These are phyloP conservation scores for Porites cylindrica DNA, from an alignment of 92 coral and sea anemone species.

Conservation along the genomic window DNA sequence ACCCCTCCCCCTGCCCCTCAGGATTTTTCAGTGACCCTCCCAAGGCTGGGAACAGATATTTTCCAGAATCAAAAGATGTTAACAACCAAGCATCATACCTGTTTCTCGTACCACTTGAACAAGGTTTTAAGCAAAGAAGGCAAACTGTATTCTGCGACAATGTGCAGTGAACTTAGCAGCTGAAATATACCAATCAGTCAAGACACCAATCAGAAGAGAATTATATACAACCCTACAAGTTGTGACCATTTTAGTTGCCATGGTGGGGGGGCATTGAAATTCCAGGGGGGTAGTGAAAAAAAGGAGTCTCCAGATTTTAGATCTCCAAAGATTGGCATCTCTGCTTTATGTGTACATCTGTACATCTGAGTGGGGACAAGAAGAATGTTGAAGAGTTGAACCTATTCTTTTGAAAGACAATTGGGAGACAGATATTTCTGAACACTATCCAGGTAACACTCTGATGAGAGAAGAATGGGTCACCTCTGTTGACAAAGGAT, in stretches of 20 bases:
- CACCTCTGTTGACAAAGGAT: not conserved
- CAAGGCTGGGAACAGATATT: no score
- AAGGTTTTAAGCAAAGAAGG: constrained; percentile 89
- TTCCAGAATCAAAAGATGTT: no score
- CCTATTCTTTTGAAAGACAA: no score
- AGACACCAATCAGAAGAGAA: not conserved
- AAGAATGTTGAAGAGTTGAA: not conserved
- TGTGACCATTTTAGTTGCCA: no score
- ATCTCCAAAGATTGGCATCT: no score
- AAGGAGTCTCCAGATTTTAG: no score
- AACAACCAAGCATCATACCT: constrained; percentile 60
- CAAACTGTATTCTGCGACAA: constrained; percentile 94
- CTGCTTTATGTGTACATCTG: not conserved
- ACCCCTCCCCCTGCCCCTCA: no score
- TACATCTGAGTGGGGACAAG: not conserved
- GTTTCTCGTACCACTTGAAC: constrained; percentile 97
- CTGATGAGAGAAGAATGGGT: not conserved
- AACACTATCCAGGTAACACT: not conserved
- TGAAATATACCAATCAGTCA: constrained; percentile 16
- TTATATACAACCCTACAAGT: no score
- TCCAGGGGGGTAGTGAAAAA: no score
- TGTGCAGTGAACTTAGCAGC: constrained; percentile 91
- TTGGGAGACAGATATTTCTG: no score
- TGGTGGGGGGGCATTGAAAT: no score
- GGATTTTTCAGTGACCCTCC: no score